Evolutionary conservation across 2,888 invertebrate species (phyloP).

Genomic region (Nezara viridula): DNA sequence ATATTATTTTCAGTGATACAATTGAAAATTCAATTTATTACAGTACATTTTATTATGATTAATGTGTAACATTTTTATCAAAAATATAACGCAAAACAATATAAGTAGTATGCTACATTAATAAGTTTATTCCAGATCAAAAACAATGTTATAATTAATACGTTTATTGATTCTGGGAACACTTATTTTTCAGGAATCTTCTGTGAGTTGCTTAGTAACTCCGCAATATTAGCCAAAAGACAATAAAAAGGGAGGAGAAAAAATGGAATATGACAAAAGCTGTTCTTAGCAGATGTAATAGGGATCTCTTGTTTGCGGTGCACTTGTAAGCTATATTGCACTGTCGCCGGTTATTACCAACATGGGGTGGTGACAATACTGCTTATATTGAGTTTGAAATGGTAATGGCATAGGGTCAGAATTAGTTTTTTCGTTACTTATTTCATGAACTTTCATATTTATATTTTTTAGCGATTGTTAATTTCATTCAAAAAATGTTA

Average conservation of each 20-base stretch:
- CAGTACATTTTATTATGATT: no score
- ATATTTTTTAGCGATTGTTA: no score
- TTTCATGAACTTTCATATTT: no score
- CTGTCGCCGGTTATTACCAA: not conserved
- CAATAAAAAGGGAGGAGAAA: not conserved
- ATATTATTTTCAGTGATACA: no score
- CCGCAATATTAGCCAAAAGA: not conserved
- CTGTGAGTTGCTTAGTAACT: not conserved
- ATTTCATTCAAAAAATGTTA: no score
- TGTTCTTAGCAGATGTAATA: constrained; percentile 30
- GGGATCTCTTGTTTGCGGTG: not conserved
- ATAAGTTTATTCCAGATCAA: no score
- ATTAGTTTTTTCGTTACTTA: not conserved
- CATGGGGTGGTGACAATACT: constrained; percentile 10
- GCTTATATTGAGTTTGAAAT: not conserved
- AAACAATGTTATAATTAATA: no score
- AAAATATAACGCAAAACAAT: no score
- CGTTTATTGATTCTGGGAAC: no score
- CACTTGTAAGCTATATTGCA: constrained; percentile 38
- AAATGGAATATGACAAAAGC: constrained; percentile 21
- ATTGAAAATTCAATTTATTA: no score
- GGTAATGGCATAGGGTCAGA: not conserved
- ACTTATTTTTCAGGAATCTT: not conserved
- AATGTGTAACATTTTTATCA: no score
- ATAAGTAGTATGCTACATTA: no score